Conservation (phyloP, 2,113 vertebrate genomes). For the Tamias sibiricus region DNA sequence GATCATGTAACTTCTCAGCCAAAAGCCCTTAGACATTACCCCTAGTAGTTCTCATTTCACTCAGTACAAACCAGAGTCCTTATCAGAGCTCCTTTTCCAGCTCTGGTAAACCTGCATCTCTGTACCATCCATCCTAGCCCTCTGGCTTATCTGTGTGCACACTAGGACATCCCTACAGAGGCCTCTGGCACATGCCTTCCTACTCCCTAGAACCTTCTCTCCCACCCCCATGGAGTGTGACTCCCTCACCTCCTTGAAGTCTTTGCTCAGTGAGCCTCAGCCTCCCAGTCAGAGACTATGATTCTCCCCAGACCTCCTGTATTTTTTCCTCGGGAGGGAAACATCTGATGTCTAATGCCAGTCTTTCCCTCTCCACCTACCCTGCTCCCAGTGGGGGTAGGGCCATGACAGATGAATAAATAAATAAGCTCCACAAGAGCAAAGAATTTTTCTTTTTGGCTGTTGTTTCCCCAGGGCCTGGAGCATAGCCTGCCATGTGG, state of each 20-base stretch:
- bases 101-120: neutral
- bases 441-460: neutral
- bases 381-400: accelerated
- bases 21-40: neutral
- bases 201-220: neutral
- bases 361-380: neutral
- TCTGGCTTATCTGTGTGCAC: neutral
- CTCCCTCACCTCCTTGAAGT: neutral
- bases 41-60: neutral
- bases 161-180: neutral
- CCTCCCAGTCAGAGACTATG: neutral
- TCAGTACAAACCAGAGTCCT: neutral
- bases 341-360: neutral
- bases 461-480: neutral
- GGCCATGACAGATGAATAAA: neutral
- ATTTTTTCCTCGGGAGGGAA: neutral
- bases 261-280: neutral
- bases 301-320: neutral
- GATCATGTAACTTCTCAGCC: neutral
- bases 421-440: neutral
- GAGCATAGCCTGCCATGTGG: neutral
- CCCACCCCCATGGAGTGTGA: neutral
- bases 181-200: neutral
- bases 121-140: neutral
- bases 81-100: neutral